Evolutionary conservation across 2,888 invertebrate species (phyloP), one percentile per base, ranked within the genome.

Genomic region (Drosophila ochracea): DNA sequence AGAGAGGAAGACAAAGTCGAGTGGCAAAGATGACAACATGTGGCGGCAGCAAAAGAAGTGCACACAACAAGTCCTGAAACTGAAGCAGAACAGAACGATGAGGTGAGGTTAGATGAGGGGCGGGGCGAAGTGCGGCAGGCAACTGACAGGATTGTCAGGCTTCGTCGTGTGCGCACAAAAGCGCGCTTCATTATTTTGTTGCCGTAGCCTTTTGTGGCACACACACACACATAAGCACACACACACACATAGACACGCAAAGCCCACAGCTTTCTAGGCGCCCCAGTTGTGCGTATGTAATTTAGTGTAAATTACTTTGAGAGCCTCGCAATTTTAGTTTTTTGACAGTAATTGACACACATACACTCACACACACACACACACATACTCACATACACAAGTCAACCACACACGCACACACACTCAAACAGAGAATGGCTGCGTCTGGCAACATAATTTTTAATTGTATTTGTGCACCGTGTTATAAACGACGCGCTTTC

Each of bases 271-370:
- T 74, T 78, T 74, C 72, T 71, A 73, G 64, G 52, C 61, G 66
- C 68, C 82, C 73, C 65, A 61, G 68, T 81, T 84, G 84, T 82
- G 72, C 80, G 84, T 77, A 80, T 83, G 87, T 84, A 84, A 84
- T 86, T 84, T 84, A 86, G 87, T 86, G 87, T 86, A 84, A 84
- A 84, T 84, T 84, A 84, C 87, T 84, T 84, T 86, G 84, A 84
- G 76, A 83, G 72, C 77, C 83, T 62, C 66, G 58, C 80, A 83
- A 80, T 83, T 83, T 77, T 66, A 82, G 79, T 71, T 82, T 73
- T 47, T 79, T 83, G 77, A 77, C 77, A 77, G 77, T 78, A 77
- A 77, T 77, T 78, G 78, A 70, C 65, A 64, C 54, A 62, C 60
- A 64, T 35, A 63, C 47, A 57, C 68, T 28, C 62, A 68, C 28